Evolutionary conservation across 2,888 invertebrate species (phyloP), one percentile per base, ranked within the genome.

Genomic region (Drosophila putrida): DNA sequence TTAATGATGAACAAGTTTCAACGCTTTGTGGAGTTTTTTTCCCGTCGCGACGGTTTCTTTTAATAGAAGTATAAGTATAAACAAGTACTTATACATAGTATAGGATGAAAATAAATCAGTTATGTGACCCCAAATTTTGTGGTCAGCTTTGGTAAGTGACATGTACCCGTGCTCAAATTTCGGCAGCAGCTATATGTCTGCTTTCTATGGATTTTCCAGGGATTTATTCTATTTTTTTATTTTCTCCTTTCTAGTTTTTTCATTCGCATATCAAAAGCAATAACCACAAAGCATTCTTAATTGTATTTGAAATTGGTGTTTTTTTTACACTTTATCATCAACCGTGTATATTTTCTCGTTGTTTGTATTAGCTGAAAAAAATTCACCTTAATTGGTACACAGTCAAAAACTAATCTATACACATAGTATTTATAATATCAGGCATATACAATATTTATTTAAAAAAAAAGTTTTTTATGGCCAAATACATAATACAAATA

Each of bases 91-190:
- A 28, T 39, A 50, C 10, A 13, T 54, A 61, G 61, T 33, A 33
- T 54, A 54, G 54, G 38, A 31, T 9, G 98, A 98, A 95, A 98
- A 98, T 95, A 20, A 98, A 36, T 94, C 98, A 98, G 95, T 97
- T 98, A 94, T 96, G 13, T 98, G 94, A 97, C 97, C 93, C 97
- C 20, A 98, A 93, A 98, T 98, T 95, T 96, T 97, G 93, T 98
- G 98, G 98, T 96, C 98, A 93, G 97, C 97, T 94, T 95, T 98
- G 97, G 98, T 98, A 96, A 97, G 98, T 97, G 94, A 94, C 92
- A 92, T 92, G 92, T 92, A 92, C 92, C 92, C 92, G 90, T 83
- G 75, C 58, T 83, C 31, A 28, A 35, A 60, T 6, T 35, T n/a
- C 27, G 10, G n/a, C 15, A 36, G 20, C 20, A 36, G 6, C 28